These are phyloP conservation scores for Rhinopomastus cyanomelas DNA, from an alignment of 2,113 vertebrate species.

Conservation along the genomic window DNA sequence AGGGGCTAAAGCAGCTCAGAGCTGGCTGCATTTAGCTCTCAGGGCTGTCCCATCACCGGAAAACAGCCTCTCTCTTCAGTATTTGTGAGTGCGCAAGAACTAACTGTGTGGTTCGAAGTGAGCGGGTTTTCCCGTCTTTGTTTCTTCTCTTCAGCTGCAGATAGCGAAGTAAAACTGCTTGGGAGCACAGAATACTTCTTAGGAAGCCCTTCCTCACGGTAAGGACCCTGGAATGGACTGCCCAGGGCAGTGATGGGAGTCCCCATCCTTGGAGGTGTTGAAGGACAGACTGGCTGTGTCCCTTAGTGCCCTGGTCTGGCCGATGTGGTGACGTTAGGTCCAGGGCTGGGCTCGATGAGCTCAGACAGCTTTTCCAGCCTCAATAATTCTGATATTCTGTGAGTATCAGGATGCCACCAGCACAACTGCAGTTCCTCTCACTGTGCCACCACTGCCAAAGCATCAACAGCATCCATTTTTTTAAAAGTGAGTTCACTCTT, in stretches of 20 bases:
- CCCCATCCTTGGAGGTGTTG: too few species aligned
- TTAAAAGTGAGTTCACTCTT: not conserved
- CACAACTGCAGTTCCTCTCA: fast-evolving
- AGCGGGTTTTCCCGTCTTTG: not conserved
- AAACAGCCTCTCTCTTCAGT: fast-evolving
- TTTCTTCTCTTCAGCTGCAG: not conserved
- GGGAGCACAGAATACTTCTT: too few species aligned
- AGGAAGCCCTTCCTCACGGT: too few species aligned
- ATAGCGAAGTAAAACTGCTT: fast-evolving
- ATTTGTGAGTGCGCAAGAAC: too few species aligned
- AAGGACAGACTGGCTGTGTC: too few species aligned
- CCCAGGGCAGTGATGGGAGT: too few species aligned
- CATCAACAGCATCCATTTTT: fast-evolving
- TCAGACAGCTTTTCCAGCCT: too few species aligned
- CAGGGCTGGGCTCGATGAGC: too few species aligned
- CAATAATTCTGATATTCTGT: too few species aligned
- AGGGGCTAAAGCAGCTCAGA: not conserved
- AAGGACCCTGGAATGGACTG: too few species aligned
- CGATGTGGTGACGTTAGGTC: too few species aligned
- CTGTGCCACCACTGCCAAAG: fast-evolving
- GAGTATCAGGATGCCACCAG: fast-evolving
- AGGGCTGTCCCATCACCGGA: fast-evolving
- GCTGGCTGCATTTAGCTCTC: not conserved
- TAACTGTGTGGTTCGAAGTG: fast-evolving
- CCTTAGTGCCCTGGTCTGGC: too few species aligned